Percentiles rank a stretch among this genome's conserved stretches.
Evolutionary conservation across 2,797 vertebrate genomes (phyloP).

Genomic region (Sternotherus odoratus): DNA sequence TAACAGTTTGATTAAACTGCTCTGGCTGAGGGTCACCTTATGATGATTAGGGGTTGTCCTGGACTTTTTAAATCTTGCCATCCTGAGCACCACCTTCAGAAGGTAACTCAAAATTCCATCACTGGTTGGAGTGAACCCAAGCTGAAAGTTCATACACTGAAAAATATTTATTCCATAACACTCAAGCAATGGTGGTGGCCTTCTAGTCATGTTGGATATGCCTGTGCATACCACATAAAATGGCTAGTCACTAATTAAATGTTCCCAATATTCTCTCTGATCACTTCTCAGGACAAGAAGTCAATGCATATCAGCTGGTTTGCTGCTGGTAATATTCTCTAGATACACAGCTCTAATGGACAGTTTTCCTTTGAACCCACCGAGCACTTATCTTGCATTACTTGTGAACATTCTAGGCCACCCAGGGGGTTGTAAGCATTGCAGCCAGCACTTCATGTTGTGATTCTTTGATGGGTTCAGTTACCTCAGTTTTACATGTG

Average conservation of each 20-base stretch:
- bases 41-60: neutral
- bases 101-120: neutral
- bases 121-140: neutral
- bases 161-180: neutral
- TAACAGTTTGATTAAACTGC: neutral
- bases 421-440: no score
- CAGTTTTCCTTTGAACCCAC: neutral
- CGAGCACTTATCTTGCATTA: neutral
- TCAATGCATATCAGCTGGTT: neutral
- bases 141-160: neutral
- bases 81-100: neutral
- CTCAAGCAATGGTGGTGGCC: neutral
- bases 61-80: neutral
- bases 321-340: neutral
- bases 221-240: neutral
- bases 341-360: neutral
- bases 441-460: neutral
- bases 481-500: neutral
- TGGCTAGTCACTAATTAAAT: neutral
- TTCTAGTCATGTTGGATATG: neutral
- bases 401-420: no score
- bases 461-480: neutral
- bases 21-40: neutral
- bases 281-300: neutral
- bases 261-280: neutral